Evolutionary conservation across 2,113 vertebrate species (phyloP).

Genomic region (Lagopus leucura): DNA sequence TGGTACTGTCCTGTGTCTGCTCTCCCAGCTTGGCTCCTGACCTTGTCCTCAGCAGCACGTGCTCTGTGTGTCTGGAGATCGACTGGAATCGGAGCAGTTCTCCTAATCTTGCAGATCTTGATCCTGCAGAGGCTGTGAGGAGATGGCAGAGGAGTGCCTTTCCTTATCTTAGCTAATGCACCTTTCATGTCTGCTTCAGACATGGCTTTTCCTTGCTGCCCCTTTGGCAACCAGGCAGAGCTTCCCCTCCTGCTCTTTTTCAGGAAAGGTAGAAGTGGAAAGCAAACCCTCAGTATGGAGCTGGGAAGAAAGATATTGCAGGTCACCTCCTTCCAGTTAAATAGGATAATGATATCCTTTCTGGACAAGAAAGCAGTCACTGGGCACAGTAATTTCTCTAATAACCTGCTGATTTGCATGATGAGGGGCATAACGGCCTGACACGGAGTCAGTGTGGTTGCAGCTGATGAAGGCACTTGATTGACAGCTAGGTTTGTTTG

Average conservation of each 20-base stretch:
- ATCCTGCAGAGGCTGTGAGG: background rate
- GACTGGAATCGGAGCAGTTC: background rate
- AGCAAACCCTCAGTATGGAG: accelerated
- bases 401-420: conserved; percentile 1
- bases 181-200: background rate
- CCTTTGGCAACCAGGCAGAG: background rate
- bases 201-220: background rate
- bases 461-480: background rate
- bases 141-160: background rate
- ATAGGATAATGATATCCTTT: background rate
- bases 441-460: background rate
- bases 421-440: conserved; percentile 18
- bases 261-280: background rate
- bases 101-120: background rate
- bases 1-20: background rate
- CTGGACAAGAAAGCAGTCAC: background rate
- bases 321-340: conserved; percentile 19
- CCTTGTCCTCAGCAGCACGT: background rate
- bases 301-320: background rate
- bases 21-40: background rate
- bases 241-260: background rate
- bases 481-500: background rate
- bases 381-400: conserved; percentile 11
- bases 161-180: background rate
- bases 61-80: background rate